Conservation (phyloP, 2,888 invertebrate genomes). For the Aphodius granarius region DNA sequence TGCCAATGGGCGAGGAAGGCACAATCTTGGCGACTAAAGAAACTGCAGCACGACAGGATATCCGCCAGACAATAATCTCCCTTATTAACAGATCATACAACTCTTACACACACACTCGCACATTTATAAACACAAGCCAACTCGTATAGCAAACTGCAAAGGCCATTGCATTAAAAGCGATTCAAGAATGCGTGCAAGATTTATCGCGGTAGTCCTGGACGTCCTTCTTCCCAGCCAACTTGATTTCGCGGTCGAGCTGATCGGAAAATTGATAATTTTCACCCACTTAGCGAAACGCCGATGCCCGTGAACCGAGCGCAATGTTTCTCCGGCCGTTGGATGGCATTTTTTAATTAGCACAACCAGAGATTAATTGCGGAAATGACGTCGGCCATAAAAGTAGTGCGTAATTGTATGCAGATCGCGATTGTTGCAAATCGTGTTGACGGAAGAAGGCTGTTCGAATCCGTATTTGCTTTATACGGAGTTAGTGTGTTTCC, state of each 20-base stretch:
- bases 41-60: slow-evolving; percentile 6
- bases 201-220: background rate
- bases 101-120: background rate
- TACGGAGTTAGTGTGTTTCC: too few species aligned
- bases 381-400: background rate
- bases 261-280: background rate
- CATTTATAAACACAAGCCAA: background rate
- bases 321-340: background rate
- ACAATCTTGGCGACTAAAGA: background rate
- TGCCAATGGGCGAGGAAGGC: background rate
- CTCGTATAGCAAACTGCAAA: background rate
- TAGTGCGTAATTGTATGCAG: background rate
- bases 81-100: background rate
- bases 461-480: background rate
- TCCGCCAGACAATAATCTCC: slow-evolving; percentile 14
- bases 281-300: background rate
- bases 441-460: background rate
- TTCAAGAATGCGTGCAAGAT: background rate
- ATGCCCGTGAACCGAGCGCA: background rate
- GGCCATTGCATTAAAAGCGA: background rate
- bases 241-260: background rate
- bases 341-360: background rate
- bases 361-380: background rate
- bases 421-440: background rate
- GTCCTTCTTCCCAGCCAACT: background rate